These are phyloP conservation scores for Gastracanthus pulcherrimus DNA, from an alignment of 2,888 invertebrate genomes.

Conservation along the genomic window DNA sequence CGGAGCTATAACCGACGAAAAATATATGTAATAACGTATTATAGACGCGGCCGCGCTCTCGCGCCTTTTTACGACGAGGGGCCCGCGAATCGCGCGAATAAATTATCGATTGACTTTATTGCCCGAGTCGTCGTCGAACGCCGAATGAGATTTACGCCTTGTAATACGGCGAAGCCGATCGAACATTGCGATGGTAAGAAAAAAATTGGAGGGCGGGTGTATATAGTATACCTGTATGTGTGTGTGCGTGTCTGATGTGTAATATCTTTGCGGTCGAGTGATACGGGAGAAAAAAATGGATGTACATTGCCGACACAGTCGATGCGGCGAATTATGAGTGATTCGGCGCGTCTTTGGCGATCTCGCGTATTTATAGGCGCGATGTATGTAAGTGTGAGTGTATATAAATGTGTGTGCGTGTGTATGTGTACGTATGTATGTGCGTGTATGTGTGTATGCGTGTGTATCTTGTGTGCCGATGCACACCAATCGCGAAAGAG, in stretches of 20 bases:
- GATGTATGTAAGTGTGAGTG: no score
- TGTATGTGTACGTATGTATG: no score
- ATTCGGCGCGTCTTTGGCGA: constrained; percentile 5
- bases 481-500: not conserved
- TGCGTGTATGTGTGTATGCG: no score
- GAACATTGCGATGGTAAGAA: not conserved
- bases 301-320: no score
- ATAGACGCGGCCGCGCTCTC: no score
- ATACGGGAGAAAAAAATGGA: not conserved
- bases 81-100: constrained; percentile 44
- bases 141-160: constrained; percentile 47
- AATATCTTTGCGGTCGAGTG: no score
- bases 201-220: not conserved
- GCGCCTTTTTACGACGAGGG: constrained; percentile 19
- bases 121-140: constrained; percentile 28
- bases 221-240: constrained; percentile 5
- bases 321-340: constrained; percentile 34
- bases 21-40: no score
- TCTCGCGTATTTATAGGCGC: constrained; percentile 3
- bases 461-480: not conserved
- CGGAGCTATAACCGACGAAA: no score
- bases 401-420: no score
- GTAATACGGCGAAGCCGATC: not conserved
- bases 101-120: constrained; percentile 54
- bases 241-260: not conserved